A percentile compares a stretch with the other conserved stretches of the same genome.
phyloP scores from a whole-genome alignment of 2,888 invertebrate genomes.

The Iselma pallidipennis region DNA sequence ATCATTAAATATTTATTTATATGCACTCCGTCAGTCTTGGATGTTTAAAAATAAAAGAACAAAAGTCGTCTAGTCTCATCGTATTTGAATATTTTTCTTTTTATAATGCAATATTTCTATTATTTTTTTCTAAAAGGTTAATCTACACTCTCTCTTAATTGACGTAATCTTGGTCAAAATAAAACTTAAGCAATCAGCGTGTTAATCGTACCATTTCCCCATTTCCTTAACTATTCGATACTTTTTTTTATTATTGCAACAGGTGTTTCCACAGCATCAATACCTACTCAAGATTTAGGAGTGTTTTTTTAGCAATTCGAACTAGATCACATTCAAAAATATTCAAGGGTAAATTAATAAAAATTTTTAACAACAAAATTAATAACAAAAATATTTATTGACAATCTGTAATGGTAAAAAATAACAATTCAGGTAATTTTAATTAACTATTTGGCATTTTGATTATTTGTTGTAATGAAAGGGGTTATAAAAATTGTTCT shows the following conservation, averaged over 20 bases:
- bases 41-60: no score
- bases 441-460: conserved; percentile 26
- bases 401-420: conserved; percentile 20
- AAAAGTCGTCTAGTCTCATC: no score
- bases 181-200: not conserved
- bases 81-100: no score
- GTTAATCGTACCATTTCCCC: not conserved
- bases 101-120: not conserved
- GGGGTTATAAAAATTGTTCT: conserved; percentile 36
- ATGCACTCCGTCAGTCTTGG: not conserved
- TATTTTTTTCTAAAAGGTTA: not conserved
- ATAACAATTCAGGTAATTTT: conserved; percentile 23
- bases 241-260: not conserved
- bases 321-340: no score
- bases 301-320: no score
- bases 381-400: conserved; percentile 5
- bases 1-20: not conserved
- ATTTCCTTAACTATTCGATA: not conserved
- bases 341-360: no score
- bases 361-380: conserved; percentile 9
- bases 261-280: no score
- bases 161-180: not conserved
- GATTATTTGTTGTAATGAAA: conserved; percentile 33
- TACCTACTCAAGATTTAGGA: no score
- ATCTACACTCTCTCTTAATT: not conserved